Conservation (phyloP, 2,113 vertebrate species). For the Chionis minor region DNA sequence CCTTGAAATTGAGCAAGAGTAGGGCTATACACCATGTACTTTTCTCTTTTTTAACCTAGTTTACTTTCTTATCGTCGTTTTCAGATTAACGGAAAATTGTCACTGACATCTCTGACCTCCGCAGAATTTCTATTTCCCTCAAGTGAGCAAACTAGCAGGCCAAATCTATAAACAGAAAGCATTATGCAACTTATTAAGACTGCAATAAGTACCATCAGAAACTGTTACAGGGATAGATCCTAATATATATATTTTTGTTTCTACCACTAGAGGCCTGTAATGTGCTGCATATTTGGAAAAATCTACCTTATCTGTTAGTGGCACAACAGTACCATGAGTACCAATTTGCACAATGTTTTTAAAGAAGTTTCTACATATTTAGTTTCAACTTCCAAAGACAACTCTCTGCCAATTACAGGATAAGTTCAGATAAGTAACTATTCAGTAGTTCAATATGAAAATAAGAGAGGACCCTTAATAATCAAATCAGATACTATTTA, state of each 20-base stretch:
- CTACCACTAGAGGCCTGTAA: conserved; percentile 67
- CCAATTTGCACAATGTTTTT: not conserved
- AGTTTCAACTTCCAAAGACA: not conserved
- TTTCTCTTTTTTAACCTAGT: not conserved
- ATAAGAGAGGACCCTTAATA: not conserved
- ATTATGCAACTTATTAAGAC: not conserved
- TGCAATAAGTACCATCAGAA: not conserved
- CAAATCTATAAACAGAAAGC: not conserved
- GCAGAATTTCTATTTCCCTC: not conserved
- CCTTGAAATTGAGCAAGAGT: not conserved
- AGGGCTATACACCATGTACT: not conserved
- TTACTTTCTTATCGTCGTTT: not conserved
- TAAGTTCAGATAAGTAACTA: not conserved
- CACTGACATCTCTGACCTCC: not conserved
- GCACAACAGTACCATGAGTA: not conserved
- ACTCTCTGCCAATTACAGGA: not conserved
- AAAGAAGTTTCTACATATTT: not conserved
- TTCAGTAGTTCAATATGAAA: not conserved
- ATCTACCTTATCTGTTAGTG: not conserved
- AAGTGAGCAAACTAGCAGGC: not conserved
- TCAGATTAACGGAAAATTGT: not conserved
- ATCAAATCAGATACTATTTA: not conserved
- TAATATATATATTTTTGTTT: not conserved
- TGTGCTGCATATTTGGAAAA: not conserved
- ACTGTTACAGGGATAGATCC: not conserved